Percentiles rank a stretch among this genome's conserved stretches.
Conservation (phyloP, 2,113 vertebrate species). For the Antigone vipio region DNA sequence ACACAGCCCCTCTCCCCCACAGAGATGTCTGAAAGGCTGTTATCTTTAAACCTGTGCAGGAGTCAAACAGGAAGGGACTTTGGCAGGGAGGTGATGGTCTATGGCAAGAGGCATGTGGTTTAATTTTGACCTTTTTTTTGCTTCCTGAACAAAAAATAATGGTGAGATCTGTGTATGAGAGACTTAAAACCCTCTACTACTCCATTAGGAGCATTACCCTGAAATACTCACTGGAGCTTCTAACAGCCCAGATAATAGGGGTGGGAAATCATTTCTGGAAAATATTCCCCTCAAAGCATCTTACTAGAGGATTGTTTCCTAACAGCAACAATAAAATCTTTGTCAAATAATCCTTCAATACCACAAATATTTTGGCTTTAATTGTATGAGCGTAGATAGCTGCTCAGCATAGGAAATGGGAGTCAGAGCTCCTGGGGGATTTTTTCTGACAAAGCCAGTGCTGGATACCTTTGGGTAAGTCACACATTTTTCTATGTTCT, state of each 20-base stretch:
- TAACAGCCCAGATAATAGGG: constrained; percentile 46
- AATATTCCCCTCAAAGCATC: constrained; percentile 40
- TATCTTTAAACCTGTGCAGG: background rate
- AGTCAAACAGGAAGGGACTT: background rate
- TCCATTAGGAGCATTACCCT: constrained; percentile 57
- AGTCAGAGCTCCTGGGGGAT: background rate
- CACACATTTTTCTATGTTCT: background rate
- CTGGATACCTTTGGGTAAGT: constrained; percentile 25
- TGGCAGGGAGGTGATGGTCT: background rate
- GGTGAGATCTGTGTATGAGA: background rate
- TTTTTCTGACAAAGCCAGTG: background rate
- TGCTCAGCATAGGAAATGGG: background rate
- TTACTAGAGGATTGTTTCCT: constrained; percentile 46
- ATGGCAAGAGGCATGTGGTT: background rate
- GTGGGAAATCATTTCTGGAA: constrained; percentile 41
- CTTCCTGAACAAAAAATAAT: constrained; percentile 1
- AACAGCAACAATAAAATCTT: constrained; percentile 33
- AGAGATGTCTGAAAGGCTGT: background rate
- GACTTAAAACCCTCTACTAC: background rate
- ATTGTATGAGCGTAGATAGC: constrained; percentile 7
- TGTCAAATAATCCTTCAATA: constrained; percentile 37
- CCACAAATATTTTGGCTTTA: constrained; percentile 23
- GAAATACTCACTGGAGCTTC: constrained; percentile 20
- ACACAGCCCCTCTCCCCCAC: background rate
- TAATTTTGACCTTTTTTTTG: background rate